phyloP scores from a whole-genome alignment of 2,797 vertebrate species.

The Gallirallus australis region DNA sequence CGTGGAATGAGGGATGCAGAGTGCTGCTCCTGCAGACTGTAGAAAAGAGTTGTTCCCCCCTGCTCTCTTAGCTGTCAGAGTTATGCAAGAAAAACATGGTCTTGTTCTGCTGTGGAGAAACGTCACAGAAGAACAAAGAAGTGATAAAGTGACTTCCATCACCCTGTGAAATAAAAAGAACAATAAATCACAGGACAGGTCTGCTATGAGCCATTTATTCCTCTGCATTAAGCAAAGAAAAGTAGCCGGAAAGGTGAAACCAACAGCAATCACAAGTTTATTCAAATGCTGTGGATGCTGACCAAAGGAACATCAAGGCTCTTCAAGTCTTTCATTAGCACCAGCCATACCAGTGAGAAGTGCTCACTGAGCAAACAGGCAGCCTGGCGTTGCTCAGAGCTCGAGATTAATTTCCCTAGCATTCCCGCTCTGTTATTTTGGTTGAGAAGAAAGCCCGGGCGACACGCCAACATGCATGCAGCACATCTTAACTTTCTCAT shows the following conservation, averaged over 20 bases:
- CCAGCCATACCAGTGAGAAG: neutral
- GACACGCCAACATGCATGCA: neutral
- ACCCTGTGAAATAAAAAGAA: neutral
- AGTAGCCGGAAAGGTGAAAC: neutral
- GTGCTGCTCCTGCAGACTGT: neutral
- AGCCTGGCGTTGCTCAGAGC: neutral
- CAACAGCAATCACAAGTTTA: neutral
- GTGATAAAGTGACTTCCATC: neutral
- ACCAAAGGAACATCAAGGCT: neutral
- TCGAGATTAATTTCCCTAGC: neutral
- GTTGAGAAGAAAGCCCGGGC: neutral
- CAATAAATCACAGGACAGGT: neutral
- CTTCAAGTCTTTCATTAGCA: neutral
- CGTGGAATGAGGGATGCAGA: neutral
- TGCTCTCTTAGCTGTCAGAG: neutral
- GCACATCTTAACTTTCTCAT: neutral
- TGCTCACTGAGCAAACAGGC: neutral
- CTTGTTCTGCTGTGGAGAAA: neutral
- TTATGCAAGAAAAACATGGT: neutral
- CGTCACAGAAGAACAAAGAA: neutral
- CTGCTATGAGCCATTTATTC: neutral
- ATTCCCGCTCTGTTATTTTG: neutral
- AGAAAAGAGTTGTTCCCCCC: rapidly evolving
- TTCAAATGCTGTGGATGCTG: neutral
- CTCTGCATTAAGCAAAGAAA: neutral